Evolutionary conservation across 2,113 vertebrate species (phyloP).

Genomic region (Phalacrocorax pelagicus): DNA sequence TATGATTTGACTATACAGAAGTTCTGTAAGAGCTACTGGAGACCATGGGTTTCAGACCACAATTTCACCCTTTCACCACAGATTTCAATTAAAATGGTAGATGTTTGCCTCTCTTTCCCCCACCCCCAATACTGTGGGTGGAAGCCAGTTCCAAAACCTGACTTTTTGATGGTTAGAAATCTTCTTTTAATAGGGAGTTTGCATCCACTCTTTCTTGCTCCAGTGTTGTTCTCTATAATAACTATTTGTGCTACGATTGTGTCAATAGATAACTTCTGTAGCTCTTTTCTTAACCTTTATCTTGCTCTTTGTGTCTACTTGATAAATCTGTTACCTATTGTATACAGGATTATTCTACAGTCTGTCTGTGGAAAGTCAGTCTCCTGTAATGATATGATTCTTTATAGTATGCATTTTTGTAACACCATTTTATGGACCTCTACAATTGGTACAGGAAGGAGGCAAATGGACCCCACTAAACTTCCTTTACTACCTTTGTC

Average conservation of each 20-base stretch:
- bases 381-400: neutral
- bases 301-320: neutral
- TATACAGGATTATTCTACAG: neutral
- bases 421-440: neutral
- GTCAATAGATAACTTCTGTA: neutral
- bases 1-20: neutral
- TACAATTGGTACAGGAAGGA: neutral
- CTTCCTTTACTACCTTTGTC: neutral
- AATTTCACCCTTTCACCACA: neutral
- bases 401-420: neutral
- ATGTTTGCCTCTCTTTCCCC: neutral
- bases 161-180: neutral
- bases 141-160: neutral
- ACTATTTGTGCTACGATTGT: neutral
- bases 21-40: neutral
- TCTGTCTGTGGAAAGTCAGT: neutral
- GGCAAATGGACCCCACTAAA: neutral
- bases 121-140: neutral
- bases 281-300: neutral
- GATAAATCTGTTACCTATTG: neutral
- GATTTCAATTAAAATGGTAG: neutral
- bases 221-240: neutral
- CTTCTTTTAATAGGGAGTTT: neutral
- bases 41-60: neutral
- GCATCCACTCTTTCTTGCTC: neutral